Conservation (phyloP, 2,888 invertebrate species). For the Onthophagus sagittarius region DNA sequence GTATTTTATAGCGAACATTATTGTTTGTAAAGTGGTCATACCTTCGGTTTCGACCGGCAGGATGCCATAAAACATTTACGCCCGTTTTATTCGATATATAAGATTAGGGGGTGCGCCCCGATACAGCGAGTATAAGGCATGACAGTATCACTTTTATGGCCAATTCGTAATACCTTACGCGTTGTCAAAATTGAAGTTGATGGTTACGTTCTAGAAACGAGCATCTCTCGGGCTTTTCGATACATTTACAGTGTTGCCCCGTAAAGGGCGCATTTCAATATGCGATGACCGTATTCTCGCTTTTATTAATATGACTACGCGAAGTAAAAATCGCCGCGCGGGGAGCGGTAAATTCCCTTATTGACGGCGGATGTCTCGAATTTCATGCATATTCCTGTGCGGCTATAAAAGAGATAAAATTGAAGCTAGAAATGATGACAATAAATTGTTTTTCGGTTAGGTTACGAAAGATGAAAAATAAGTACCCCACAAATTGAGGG, state of each 20-base stretch:
- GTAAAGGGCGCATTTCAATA: conserved; percentile 32
- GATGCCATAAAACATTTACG: background rate
- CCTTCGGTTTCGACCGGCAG: background rate
- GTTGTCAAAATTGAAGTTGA: conserved; percentile 23
- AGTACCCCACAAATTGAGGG: background rate
- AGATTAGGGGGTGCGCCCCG: background rate
- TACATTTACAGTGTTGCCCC: conserved; percentile 21
- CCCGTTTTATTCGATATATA: background rate
- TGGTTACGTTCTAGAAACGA: conserved; percentile 12
- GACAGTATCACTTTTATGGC: conserved; percentile 8
- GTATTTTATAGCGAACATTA: background rate
- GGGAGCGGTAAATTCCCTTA: conserved; percentile 31
- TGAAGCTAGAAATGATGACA: background rate
- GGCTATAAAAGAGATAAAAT: background rate
- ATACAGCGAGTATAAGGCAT: background rate
- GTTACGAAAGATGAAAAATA: background rate
- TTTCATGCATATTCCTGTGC: conserved; percentile 8
- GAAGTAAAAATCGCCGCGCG: conserved; percentile 28
- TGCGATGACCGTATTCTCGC: conserved; percentile 34
- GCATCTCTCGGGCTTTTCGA: background rate
- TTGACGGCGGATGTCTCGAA: conserved; percentile 5
- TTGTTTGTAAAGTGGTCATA: background rate
- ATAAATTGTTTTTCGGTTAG: conserved; percentile 2
- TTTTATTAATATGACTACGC: conserved; percentile 33
- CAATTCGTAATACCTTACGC: conserved; percentile 11